Conservation (phyloP, 1,140 invertebrate genomes). For the Drosophila mojavensis region DNA sequence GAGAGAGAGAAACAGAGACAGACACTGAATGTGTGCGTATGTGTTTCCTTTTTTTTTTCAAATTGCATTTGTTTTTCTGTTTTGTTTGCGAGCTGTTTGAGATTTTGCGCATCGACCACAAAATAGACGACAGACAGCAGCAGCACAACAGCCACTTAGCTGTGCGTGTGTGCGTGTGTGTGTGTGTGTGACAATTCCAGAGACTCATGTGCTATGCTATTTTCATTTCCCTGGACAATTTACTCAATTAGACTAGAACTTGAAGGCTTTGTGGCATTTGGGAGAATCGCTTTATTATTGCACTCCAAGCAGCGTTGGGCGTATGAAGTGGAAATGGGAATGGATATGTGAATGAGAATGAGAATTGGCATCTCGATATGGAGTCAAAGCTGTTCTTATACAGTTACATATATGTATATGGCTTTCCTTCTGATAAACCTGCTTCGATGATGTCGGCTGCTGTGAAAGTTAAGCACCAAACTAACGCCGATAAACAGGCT, state of each 20-base stretch:
- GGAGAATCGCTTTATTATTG: slow-evolving; percentile 78
- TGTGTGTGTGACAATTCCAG: slow-evolving; percentile 30
- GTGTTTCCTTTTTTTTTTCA: slow-evolving; percentile 17
- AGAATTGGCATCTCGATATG: slow-evolving; percentile 9
- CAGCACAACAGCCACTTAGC: slow-evolving; percentile 2
- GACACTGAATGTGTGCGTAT: slow-evolving; percentile 4
- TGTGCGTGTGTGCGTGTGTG: neutral
- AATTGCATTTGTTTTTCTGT: slow-evolving; percentile 49
- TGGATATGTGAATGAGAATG: slow-evolving; percentile 7
- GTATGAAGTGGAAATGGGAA: neutral
- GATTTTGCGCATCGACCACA: slow-evolving; percentile 57
- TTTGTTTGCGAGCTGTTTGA: slow-evolving; percentile 46
- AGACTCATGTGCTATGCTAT: slow-evolving; percentile 59
- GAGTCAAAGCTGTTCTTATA: neutral
- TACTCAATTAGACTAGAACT: slow-evolving; percentile 77
- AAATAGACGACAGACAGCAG: slow-evolving; percentile 35
- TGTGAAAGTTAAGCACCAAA: slow-evolving; percentile 67
- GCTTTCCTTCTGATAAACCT: slow-evolving; percentile 25
- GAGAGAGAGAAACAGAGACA: neutral
- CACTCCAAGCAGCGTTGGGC: slow-evolving; percentile 48
- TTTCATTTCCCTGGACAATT: slow-evolving; percentile 78
- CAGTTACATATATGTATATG: neutral
- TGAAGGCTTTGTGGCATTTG: slow-evolving; percentile 78
- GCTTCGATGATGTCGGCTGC: slow-evolving; percentile 8
- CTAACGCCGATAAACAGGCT: slow-evolving; percentile 80